These are phyloP conservation scores for Rugalucina vietnamica DNA, from an alignment of 2,888 invertebrate species.

Conservation along the genomic window DNA sequence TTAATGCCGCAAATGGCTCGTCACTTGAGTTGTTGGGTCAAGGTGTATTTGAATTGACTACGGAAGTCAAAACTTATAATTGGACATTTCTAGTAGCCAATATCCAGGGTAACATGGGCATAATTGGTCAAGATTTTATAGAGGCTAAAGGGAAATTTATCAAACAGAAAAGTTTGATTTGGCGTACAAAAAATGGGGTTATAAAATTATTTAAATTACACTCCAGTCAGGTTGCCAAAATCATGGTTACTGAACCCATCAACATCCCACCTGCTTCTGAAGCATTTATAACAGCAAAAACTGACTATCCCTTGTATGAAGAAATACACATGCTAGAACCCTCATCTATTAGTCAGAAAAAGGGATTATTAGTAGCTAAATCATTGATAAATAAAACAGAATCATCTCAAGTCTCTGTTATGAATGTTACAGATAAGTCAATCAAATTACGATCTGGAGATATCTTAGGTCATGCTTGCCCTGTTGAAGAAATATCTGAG, in stretches of 20 bases:
- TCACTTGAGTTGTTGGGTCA: not conserved
- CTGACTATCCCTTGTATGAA: not conserved
- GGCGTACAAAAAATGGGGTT: not conserved
- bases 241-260: not conserved
- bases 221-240: not conserved
- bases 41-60: not conserved
- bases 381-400: not conserved
- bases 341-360: not conserved
- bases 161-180: not conserved
- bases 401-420: not conserved
- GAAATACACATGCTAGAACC: not conserved
- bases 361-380: slow-evolving; percentile 14
- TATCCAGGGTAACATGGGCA: slow-evolving; percentile 3
- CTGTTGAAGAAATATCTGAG: not conserved
- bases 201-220: not conserved
- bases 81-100: slow-evolving; percentile 10
- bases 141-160: not conserved
- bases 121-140: slow-evolving; percentile 32
- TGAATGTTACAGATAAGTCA: slow-evolving; percentile 13
- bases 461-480: not conserved
- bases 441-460: not conserved
- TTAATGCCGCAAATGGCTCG: slow-evolving; percentile 8
- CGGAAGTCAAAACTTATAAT: not conserved
- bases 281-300: not conserved
- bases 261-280: not conserved